These are phyloP conservation scores for Netelia melanura DNA, from an alignment of 2,888 invertebrate species.

Conservation along the genomic window DNA sequence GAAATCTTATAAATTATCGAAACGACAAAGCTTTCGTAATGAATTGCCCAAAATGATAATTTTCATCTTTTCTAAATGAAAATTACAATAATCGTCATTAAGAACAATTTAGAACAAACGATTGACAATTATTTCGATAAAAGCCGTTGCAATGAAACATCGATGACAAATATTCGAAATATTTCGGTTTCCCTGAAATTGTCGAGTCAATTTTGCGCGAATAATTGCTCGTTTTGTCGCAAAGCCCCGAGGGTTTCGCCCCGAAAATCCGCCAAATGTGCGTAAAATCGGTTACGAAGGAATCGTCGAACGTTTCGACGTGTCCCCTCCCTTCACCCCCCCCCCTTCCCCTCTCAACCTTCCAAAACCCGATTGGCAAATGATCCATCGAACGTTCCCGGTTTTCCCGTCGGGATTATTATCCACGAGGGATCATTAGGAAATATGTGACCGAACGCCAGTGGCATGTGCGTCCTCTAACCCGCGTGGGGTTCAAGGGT, in stretches of 20 bases:
- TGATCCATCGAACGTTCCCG: conserved; percentile 54
- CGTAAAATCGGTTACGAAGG: conserved; percentile 26
- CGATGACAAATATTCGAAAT: not conserved
- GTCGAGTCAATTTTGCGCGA: conserved; percentile 39
- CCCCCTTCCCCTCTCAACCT: too few relatives aligned
- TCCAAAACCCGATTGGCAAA: conserved; percentile 45
- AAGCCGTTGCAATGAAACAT: not conserved
- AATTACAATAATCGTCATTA: too few relatives aligned
- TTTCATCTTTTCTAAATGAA: too few relatives aligned
- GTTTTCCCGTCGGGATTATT: conserved; percentile 48
- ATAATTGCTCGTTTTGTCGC: conserved; percentile 42
- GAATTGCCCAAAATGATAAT: too few relatives aligned
- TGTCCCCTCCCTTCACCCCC: conserved; percentile 8
- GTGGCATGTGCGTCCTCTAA: conserved; percentile 37
- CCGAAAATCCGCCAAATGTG: not conserved
- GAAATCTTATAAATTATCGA: too few relatives aligned
- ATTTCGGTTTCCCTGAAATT: conserved; percentile 3
- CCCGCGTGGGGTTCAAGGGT: conserved; percentile 20
- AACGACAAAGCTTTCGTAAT: too few relatives aligned
- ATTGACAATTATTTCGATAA: too few relatives aligned
- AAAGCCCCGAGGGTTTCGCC: conserved; percentile 27
- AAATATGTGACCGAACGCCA: conserved; percentile 55
- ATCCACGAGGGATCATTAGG: conserved; percentile 59
- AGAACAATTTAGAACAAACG: too few relatives aligned
- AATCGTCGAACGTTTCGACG: conserved; percentile 55